Conservation (phyloP, 1,140 invertebrate species). For the Marisa cornuarietis region DNA sequence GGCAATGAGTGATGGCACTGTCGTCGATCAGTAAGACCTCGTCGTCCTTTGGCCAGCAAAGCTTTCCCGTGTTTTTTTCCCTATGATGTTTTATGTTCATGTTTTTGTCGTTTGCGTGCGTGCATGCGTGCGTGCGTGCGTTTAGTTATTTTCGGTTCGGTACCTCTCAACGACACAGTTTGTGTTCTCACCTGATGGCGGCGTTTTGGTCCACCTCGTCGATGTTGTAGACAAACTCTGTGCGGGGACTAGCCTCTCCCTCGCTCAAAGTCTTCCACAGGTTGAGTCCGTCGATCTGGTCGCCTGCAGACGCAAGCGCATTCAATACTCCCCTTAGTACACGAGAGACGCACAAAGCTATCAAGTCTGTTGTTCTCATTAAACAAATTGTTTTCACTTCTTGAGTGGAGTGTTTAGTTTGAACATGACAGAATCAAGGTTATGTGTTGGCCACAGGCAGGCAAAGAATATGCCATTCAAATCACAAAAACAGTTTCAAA, state of each 20-base stretch:
- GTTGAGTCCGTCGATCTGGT: conserved; percentile 34
- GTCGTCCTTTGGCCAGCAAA: not conserved
- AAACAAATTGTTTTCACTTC: too few species aligned
- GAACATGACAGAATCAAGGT: too few species aligned
- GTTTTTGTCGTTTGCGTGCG: not conserved
- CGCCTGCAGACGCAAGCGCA: not conserved
- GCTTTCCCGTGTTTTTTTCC: not conserved
- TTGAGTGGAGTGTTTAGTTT: too few species aligned
- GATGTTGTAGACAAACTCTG: conserved; percentile 46
- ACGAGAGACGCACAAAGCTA: too few species aligned
- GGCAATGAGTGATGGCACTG: not conserved
- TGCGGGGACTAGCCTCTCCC: conserved; percentile 14
- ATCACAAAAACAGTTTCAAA: too few species aligned
- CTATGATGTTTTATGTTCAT: not conserved
- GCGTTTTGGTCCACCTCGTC: conserved; percentile 38
- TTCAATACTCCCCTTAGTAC: too few species aligned
- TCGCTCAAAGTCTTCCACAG: conserved; percentile 29
- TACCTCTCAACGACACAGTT: too few species aligned
- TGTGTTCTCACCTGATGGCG: conserved; percentile 48
- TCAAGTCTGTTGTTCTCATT: too few species aligned
- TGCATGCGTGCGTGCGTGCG: not conserved
- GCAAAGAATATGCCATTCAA: too few species aligned
- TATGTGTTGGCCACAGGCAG: too few species aligned
- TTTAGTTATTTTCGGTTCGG: not conserved
- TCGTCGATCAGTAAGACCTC: too few species aligned